Conservation (phyloP, 2,888 invertebrate species). For the Scrobipalpa costella region DNA sequence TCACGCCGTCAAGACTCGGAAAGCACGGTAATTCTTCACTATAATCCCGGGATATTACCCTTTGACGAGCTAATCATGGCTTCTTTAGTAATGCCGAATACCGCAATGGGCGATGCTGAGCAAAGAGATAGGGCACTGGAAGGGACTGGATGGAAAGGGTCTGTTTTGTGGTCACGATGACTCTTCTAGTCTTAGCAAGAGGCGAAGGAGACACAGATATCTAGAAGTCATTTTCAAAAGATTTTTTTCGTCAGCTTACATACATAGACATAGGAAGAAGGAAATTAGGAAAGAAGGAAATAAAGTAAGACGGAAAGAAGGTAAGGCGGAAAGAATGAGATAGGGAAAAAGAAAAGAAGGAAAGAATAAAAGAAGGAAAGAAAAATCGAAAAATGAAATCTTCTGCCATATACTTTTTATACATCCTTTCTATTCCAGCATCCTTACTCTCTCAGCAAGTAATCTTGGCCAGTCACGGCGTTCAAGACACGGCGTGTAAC, state of each 20-base stretch:
- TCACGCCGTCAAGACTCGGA: conserved; percentile 1
- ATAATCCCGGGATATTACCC: conserved; percentile 64
- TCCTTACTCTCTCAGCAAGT: conserved; percentile 2
- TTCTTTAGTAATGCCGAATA: conserved; percentile 59
- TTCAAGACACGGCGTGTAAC: conserved; percentile 47
- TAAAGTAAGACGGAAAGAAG: too few species aligned
- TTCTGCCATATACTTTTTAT: too few species aligned
- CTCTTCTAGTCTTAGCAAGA: too few species aligned
- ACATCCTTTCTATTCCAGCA: not conserved
- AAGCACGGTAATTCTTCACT: conserved; percentile 61
- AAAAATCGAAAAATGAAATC: too few species aligned
- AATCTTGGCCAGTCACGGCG: conserved; percentile 27
- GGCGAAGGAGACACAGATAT: too few species aligned
- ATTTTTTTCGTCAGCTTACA: too few species aligned
- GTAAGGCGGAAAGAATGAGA: too few species aligned
- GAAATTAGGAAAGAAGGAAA: too few species aligned
- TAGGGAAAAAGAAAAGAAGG: too few species aligned
- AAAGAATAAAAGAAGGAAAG: too few species aligned
- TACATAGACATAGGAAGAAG: too few species aligned
- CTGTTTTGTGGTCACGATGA: not conserved
- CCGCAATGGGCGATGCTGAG: conserved; percentile 43
- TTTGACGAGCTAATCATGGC: conserved; percentile 68
- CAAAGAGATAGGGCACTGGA: conserved; percentile 38
- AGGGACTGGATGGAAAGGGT: conserved; percentile 13
- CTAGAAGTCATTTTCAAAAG: too few species aligned